Conservation (phyloP, 2,888 invertebrate genomes). For the Xanthostigma xanthostigma region DNA sequence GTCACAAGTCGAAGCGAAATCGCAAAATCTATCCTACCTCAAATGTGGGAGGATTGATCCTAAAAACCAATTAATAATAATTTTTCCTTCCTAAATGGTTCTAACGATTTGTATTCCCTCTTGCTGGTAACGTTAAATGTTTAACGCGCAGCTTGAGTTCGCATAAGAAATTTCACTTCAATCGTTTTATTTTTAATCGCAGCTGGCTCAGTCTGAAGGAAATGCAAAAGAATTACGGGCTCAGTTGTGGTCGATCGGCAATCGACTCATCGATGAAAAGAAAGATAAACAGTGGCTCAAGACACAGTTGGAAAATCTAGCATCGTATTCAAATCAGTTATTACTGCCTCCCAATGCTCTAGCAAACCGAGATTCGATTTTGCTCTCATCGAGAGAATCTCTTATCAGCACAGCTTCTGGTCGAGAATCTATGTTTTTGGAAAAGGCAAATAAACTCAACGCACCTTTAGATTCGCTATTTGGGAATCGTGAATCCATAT, state of each 20-base stretch:
- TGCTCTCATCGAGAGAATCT: no score
- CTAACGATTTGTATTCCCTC: no score
- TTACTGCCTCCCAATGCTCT: no score
- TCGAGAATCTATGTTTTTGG: background rate
- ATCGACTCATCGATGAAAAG: conserved; percentile 39
- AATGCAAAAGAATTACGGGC: conserved; percentile 34
- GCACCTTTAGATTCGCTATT: conserved; percentile 2
- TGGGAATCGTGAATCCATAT: background rate
- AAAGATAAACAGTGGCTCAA: conserved; percentile 33
- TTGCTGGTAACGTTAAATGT: no score
- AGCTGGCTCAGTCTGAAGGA: conserved; percentile 21
- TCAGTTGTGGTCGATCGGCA: conserved; percentile 45
- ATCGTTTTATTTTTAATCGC: conserved; percentile 2
- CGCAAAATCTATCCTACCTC: no score
- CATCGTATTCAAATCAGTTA: no score
- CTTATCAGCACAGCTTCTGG: background rate
- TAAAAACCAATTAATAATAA: no score
- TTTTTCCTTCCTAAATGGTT: background rate
- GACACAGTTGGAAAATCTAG: background rate
- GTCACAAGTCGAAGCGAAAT: no score
- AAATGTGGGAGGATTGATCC: no score
- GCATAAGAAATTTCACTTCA: background rate
- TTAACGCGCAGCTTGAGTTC: no score
- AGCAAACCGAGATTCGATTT: no score
- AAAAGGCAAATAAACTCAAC: background rate